These are phyloP conservation scores for Mungos mungo DNA, from an alignment of 2,113 vertebrate species.

Conservation along the genomic window DNA sequence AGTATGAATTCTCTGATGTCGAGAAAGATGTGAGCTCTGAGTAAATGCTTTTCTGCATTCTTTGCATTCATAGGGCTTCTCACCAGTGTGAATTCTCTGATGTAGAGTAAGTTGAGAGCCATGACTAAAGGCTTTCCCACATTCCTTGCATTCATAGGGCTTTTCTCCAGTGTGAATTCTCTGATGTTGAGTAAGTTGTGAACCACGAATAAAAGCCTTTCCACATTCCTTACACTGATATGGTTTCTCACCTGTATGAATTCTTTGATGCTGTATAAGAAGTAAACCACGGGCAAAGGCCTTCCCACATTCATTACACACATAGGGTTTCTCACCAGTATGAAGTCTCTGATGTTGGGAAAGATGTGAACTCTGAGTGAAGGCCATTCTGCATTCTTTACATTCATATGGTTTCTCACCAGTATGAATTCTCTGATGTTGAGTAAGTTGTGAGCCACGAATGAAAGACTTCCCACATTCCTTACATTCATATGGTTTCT, in stretches of 20 bases:
- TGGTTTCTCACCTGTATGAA: slow-evolving; percentile 83
- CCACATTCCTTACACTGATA: slow-evolving; percentile 82
- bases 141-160: slow-evolving; percentile 78
- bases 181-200: slow-evolving; percentile 78
- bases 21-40: slow-evolving; percentile 81
- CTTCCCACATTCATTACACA: slow-evolving; percentile 80
- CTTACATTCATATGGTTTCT: slow-evolving; percentile 81
- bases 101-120: slow-evolving; percentile 80
- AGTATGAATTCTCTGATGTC: slow-evolving; percentile 80
- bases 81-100: slow-evolving; percentile 82
- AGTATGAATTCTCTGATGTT: slow-evolving; percentile 82
- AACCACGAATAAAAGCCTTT: slow-evolving; percentile 81
- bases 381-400: slow-evolving; percentile 80
- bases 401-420: slow-evolving; percentile 82
- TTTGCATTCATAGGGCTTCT: slow-evolving; percentile 81
- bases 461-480: slow-evolving; percentile 80
- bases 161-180: slow-evolving; percentile 81
- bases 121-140: slow-evolving; percentile 81
- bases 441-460: slow-evolving; percentile 78
- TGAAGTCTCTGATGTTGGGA: slow-evolving; percentile 83
- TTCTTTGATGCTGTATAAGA: slow-evolving; percentile 82
- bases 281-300: slow-evolving; percentile 81
- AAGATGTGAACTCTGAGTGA: slow-evolving; percentile 82
- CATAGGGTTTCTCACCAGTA: slow-evolving; percentile 81
- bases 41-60: slow-evolving; percentile 82